These are phyloP conservation scores for Ara ararauna DNA, from an alignment of 2,797 vertebrate genomes.

Conservation along the genomic window DNA sequence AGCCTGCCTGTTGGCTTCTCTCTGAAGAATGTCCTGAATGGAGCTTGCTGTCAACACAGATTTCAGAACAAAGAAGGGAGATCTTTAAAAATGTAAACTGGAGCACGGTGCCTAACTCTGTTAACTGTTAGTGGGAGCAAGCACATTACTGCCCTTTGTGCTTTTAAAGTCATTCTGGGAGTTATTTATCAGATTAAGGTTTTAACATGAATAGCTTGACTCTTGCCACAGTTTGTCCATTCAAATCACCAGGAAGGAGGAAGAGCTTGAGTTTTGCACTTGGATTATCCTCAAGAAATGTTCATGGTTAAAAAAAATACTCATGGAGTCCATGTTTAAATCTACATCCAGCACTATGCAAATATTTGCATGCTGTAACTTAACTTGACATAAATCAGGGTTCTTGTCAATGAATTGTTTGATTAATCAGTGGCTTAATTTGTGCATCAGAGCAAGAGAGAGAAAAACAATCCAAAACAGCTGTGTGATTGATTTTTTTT, in stretches of 20 bases:
- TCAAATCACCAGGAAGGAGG: constrained; percentile 6
- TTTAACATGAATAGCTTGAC: neutral
- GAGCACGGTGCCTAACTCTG: neutral
- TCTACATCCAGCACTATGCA: constrained; percentile 16
- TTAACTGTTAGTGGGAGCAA: neutral
- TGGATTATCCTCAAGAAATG: constrained; percentile 9
- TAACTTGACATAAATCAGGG: neutral
- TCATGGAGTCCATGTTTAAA: neutral
- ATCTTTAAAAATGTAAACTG: constrained; percentile 21
- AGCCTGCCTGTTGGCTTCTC: neutral
- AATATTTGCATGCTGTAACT: constrained; percentile 45
- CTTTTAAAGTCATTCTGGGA: neutral
- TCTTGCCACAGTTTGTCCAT: neutral
- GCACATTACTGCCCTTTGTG: neutral
- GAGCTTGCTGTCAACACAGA: constrained; percentile 25
- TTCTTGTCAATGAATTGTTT: constrained; percentile 52
- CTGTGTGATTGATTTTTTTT: constrained; percentile 26
- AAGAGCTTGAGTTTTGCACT: constrained; percentile 20
- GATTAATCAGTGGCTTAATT: constrained; percentile 50
- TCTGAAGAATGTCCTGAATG: constrained; percentile 10
- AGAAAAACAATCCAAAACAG: constrained; percentile 35
- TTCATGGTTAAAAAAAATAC: neutral
- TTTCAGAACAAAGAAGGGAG: constrained; percentile 28
- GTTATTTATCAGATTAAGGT: constrained; percentile 10
- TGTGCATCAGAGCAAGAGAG: constrained; percentile 16